These are phyloP conservation scores for Phoebastria nigripes DNA, from an alignment of 2,797 vertebrate genomes.

Conservation along the genomic window DNA sequence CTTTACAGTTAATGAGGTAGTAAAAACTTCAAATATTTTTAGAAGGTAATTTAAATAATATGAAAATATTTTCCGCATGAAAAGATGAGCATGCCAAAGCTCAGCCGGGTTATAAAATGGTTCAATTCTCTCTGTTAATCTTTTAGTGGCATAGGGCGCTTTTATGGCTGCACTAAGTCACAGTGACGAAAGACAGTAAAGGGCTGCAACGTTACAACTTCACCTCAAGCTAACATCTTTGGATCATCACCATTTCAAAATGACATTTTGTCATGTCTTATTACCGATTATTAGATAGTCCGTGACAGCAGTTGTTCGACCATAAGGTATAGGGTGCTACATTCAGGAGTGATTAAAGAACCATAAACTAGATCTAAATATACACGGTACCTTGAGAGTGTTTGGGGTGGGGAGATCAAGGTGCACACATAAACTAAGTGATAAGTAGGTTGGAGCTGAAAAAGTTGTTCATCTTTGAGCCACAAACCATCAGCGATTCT, in stretches of 20 bases:
- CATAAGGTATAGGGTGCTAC: background rate
- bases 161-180: background rate
- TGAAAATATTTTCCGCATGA: background rate
- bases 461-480: background rate
- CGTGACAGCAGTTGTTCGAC: background rate
- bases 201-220: background rate
- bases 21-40: background rate
- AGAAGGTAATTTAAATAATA: background rate
- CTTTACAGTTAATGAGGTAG: background rate
- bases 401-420: background rate
- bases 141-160: background rate
- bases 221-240: background rate
- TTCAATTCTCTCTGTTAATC: background rate
- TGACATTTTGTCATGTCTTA: background rate
- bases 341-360: background rate
- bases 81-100: background rate
- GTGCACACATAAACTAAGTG: background rate
- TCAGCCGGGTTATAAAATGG: background rate
- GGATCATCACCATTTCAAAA: background rate
- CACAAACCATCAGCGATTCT: background rate
- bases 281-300: background rate
- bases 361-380: background rate
- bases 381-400: background rate
- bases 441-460: background rate
- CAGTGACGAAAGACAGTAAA: background rate